phyloP scores from a whole-genome alignment of 1,140 invertebrate genomes.

The Pygmarrhopalites habei region DNA sequence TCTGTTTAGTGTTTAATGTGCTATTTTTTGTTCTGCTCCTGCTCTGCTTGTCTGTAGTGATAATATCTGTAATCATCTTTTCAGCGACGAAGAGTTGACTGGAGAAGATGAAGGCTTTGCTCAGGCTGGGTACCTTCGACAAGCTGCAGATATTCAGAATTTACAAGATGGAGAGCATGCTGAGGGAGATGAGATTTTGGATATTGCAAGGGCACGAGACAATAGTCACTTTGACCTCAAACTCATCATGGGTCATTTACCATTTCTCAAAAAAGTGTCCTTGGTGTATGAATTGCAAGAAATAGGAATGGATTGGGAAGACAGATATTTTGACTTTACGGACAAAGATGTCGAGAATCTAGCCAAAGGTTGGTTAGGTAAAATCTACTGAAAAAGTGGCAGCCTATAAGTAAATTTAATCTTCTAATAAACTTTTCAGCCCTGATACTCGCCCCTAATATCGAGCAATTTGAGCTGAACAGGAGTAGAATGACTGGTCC shows the following conservation, averaged over 20 bases:
- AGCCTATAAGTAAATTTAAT: too few species aligned
- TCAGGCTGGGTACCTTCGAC: neutral
- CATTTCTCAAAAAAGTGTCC: slow-evolving; percentile 13
- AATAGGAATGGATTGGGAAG: slow-evolving; percentile 28
- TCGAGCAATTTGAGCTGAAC: too few species aligned
- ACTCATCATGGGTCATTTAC: slow-evolving; percentile 22
- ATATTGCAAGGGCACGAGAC: slow-evolving; percentile 1
- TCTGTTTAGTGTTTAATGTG: too few species aligned
- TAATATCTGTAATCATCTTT: too few species aligned
- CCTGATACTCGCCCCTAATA: too few species aligned
- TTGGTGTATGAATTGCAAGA: slow-evolving; percentile 29
- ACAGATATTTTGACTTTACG: slow-evolving; percentile 25
- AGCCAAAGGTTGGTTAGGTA: slow-evolving; percentile 27
- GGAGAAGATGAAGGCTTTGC: slow-evolving; percentile 15
- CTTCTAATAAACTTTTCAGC: too few species aligned
- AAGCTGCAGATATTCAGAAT: neutral
- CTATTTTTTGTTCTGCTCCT: too few species aligned
- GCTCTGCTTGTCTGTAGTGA: too few species aligned
- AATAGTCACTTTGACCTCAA: slow-evolving; percentile 26
- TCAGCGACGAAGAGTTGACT: slow-evolving; percentile 20
- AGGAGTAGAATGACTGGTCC: too few species aligned
- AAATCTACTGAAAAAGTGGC: too few species aligned
- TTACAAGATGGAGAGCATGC: slow-evolving; percentile 17
- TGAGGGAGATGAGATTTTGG: neutral
- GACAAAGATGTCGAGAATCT: slow-evolving; percentile 27